Percentiles rank a stretch among this genome's conserved stretches.
These are phyloP conservation scores for Dufourea novaeangliae DNA, from an alignment of 1,140 invertebrate genomes.

Conservation along the genomic window DNA sequence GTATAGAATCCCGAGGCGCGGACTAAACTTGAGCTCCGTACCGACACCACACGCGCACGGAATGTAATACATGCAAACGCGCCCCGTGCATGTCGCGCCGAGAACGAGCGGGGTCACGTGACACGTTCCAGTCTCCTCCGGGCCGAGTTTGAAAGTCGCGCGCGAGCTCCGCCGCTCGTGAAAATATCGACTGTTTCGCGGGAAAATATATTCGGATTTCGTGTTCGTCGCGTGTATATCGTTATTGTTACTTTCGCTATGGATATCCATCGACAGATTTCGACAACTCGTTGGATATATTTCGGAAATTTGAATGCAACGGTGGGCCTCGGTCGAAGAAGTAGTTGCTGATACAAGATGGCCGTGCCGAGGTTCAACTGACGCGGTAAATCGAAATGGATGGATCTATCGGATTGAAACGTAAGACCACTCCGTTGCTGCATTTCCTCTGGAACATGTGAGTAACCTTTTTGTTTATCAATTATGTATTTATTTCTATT, in stretches of 20 bases:
- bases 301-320: not conserved
- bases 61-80: slow-evolving; percentile 42
- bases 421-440: too few relatives aligned
- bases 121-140: not conserved
- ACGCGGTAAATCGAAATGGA: slow-evolving; percentile 11
- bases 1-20: slow-evolving; percentile 58
- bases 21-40: slow-evolving; percentile 53
- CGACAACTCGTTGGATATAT: too few relatives aligned
- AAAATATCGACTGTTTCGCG: not conserved
- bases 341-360: slow-evolving; percentile 1
- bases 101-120: slow-evolving; percentile 45
- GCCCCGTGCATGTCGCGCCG: slow-evolving; percentile 34
- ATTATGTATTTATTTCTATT: too few relatives aligned
- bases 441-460: too few relatives aligned
- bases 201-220: not conserved
- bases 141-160: slow-evolving; percentile 18
- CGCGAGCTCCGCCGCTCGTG: not conserved
- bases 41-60: slow-evolving; percentile 42
- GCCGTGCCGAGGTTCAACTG: not conserved
- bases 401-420: not conserved
- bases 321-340: not conserved
- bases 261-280: too few relatives aligned
- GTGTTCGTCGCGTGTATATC: not conserved
- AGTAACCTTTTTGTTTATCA: too few relatives aligned
- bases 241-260: too few relatives aligned